Conservation (phyloP, 1,140 invertebrate species). For the Metopolophium dirhodum region DNA sequence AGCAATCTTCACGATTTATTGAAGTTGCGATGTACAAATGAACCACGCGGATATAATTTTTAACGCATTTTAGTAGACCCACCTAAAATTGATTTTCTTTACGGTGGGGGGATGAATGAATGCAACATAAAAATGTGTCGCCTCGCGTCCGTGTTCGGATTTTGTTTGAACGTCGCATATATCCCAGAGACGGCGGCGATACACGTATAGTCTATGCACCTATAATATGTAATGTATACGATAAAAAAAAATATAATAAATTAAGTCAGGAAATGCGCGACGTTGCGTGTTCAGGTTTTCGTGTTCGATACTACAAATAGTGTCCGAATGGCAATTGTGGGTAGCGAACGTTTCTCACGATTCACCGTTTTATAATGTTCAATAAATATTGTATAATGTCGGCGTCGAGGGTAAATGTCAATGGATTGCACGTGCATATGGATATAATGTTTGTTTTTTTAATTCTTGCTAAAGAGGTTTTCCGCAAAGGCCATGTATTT, state of each 20-base stretch:
- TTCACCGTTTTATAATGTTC: neutral
- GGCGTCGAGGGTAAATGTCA: neutral
- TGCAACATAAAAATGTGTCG: neutral
- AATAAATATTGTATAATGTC: neutral
- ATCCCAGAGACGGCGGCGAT: neutral
- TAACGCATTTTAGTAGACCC: slow-evolving; percentile 53
- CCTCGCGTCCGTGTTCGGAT: neutral
- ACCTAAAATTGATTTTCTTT: slow-evolving; percentile 35
- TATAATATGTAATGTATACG: neutral
- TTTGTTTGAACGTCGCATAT: neutral
- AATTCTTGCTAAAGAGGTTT: slow-evolving; percentile 30
- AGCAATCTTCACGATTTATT: neutral
- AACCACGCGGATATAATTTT: neutral
- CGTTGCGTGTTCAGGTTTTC: too few species aligned
- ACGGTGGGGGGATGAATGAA: slow-evolving; percentile 22
- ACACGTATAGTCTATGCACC: neutral
- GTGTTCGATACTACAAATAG: neutral
- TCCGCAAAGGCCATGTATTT: neutral
- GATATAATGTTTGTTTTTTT: slow-evolving; percentile 17
- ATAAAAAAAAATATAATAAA: neutral
- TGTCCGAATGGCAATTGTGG: neutral
- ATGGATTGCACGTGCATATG: neutral
- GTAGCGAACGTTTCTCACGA: neutral
- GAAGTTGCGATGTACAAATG: neutral
- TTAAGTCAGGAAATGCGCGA: neutral